Conservation (phyloP, 92 coral and sea anemone genomes). For the Chrysogorgia sp. region DNA sequence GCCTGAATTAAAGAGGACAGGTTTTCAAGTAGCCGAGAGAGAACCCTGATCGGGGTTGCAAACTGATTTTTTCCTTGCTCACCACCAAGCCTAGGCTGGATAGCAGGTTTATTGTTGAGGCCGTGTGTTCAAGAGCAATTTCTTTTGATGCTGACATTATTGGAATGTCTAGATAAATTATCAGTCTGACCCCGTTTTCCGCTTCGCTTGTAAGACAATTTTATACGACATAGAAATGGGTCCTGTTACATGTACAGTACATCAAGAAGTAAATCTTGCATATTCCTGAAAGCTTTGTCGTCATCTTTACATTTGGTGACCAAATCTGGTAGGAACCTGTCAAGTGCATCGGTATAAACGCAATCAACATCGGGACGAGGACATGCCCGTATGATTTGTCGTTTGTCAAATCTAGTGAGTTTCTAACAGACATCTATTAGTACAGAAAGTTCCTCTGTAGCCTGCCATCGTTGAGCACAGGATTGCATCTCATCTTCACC, state of each 20-base stretch:
- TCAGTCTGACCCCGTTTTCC: no score
- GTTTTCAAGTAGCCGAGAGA: no score
- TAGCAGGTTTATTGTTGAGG: no score
- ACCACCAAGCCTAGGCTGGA: no score
- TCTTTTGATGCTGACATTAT: no score
- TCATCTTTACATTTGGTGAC: conserved; percentile 55
- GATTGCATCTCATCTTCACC: conserved; percentile 41
- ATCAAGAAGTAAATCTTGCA: conserved; percentile 39
- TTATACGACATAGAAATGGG: conserved; percentile 54
- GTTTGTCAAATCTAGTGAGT: conserved; percentile 53
- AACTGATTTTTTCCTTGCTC: no score
- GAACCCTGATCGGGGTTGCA: no score
- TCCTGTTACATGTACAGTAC: no score
- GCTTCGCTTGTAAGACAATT: conserved; percentile 46
- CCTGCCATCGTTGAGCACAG: conserved; percentile 62
- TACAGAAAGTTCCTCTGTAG: conserved; percentile 60
- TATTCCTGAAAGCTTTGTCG: conserved; percentile 33
- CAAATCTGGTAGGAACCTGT: conserved; percentile 55
- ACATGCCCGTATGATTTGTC: conserved; percentile 33
- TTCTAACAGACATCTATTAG: conserved; percentile 49
- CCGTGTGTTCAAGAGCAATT: no score
- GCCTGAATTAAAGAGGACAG: no score
- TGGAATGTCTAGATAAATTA: no score
- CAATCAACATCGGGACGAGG: conserved; percentile 54
- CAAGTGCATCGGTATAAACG: conserved; percentile 53